Evolutionary conservation across 2,888 invertebrate species (phyloP).

Genomic region (Sabatieria punctata): DNA sequence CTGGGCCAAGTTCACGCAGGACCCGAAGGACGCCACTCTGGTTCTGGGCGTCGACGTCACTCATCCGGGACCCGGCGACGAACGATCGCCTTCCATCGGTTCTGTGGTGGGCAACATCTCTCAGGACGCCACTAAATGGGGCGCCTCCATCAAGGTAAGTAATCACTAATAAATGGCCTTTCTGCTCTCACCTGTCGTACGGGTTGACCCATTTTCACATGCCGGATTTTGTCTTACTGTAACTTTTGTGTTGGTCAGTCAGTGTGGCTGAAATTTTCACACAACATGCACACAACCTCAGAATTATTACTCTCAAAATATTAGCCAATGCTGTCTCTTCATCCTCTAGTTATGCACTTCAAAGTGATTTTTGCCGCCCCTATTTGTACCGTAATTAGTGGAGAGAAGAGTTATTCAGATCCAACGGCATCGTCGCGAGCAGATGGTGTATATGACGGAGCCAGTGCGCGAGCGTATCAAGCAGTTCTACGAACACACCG

Average conservation of each 20-base stretch:
- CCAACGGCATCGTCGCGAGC: not conserved
- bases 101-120: slow-evolving; percentile 36
- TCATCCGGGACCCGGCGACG: slow-evolving; percentile 63
- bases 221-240: too few species aligned
- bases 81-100: slow-evolving; percentile 41
- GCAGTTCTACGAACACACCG: slow-evolving; percentile 6
- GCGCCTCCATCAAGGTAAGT: slow-evolving; percentile 48
- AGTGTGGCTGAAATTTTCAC: too few species aligned
- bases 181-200: too few species aligned
- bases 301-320: too few species aligned
- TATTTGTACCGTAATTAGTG: too few species aligned
- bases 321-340: too few species aligned
- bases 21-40: slow-evolving; percentile 44
- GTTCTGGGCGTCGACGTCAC: slow-evolving; percentile 79
- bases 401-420: slow-evolving; percentile 3
- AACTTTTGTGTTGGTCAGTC: too few species aligned
- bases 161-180: slow-evolving; percentile 48
- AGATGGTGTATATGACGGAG: slow-evolving; percentile 5
- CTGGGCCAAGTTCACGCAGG: slow-evolving; percentile 12
- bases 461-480: slow-evolving; percentile 9
- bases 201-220: too few species aligned
- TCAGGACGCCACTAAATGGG: slow-evolving; percentile 19
- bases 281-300: too few species aligned
- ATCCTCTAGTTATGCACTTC: too few species aligned
- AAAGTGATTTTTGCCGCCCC: too few species aligned